These are phyloP conservation scores for Aythya baeri DNA, from an alignment of 2,113 vertebrate genomes.

Conservation along the genomic window DNA sequence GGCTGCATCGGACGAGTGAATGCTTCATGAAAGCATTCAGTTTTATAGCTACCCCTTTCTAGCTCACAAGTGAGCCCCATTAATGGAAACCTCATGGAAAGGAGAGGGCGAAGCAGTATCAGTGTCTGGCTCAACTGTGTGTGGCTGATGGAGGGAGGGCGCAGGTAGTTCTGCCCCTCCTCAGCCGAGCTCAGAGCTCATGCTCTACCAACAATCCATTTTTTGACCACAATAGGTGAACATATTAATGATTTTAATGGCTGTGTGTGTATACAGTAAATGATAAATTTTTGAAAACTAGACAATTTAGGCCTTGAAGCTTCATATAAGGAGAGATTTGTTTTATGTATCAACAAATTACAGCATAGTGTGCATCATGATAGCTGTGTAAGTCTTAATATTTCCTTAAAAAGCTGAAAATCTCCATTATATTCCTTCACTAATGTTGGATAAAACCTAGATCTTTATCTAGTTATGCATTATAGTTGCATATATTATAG, in stretches of 20 bases:
- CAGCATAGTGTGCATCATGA: fast-evolving
- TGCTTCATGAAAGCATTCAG: fast-evolving
- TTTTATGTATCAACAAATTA: background rate
- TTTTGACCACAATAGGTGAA: background rate
- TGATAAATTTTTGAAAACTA: background rate
- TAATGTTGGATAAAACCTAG: background rate
- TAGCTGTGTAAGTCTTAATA: background rate
- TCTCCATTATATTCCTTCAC: background rate
- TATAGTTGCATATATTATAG: background rate
- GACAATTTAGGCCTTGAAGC: fast-evolving
- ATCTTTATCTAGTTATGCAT: background rate
- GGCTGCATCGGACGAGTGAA: background rate
- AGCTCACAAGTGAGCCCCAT: fast-evolving
- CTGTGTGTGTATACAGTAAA: fast-evolving
- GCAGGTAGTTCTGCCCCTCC: background rate
- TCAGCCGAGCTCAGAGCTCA: fast-evolving
- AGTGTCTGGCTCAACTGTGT: fast-evolving
- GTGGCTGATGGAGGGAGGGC: background rate
- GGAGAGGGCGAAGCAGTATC: fast-evolving
- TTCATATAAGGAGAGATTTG: background rate
- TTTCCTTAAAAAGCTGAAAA: background rate
- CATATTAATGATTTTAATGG: background rate
- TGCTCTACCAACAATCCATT: fast-evolving
- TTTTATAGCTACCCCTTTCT: background rate
- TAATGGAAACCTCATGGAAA: fast-evolving